phyloP scores from a whole-genome alignment of 2,797 vertebrate species.

The Chloroceryle amazona region DNA sequence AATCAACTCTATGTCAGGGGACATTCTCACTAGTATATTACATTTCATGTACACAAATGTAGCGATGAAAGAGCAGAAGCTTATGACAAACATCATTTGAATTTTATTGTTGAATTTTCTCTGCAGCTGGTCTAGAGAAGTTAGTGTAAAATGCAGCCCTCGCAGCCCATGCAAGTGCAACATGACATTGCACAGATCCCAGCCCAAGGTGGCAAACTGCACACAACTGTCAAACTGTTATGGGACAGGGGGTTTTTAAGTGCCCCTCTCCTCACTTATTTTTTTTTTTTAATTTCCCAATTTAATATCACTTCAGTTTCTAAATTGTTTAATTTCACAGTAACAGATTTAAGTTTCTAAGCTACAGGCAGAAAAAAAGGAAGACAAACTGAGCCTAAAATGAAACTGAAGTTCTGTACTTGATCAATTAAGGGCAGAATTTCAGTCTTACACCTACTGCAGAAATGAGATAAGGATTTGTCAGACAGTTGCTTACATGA shows the following conservation, averaged over 20 bases:
- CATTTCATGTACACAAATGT: conserved; percentile 63
- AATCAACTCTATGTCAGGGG: conserved; percentile 67
- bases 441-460: neutral
- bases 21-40: conserved; percentile 62
- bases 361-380: neutral
- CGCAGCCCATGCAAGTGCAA: neutral
- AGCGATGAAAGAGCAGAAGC: conserved; percentile 54
- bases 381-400: neutral
- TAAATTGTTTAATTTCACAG: neutral
- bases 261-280: neutral
- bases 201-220: neutral
- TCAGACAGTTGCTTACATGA: neutral
- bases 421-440: neutral
- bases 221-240: neutral
- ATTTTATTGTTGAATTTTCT: conserved; percentile 66
- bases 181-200: neutral
- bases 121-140: conserved; percentile 69
- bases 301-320: neutral
- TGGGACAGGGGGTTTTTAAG: neutral
- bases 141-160: conserved; percentile 42
- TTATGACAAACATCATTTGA: conserved; percentile 71
- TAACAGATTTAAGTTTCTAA: neutral
- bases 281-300: neutral
- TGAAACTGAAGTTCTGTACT: neutral
- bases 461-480: neutral